These are phyloP conservation scores for Tautogolabrus adspersus DNA, from an alignment of 2,113 vertebrate species.

Conservation along the genomic window DNA sequence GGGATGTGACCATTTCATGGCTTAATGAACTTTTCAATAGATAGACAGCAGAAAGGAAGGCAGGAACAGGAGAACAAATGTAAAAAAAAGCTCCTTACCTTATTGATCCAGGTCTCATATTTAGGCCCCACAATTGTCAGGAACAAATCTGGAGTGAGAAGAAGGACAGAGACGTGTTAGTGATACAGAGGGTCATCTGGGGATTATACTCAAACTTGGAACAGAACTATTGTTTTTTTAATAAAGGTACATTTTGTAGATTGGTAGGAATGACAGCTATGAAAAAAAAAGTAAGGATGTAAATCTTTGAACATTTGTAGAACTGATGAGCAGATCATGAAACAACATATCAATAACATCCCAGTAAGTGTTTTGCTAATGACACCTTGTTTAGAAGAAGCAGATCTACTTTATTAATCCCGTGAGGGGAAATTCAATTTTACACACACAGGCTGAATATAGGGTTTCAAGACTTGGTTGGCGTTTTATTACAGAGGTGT, in stretches of 20 bases:
- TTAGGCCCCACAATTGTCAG: slow-evolving; percentile 52
- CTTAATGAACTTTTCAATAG: neutral
- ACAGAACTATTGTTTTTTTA: neutral
- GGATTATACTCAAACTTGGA: slow-evolving; percentile 16
- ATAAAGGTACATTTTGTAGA: neutral
- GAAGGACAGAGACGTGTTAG: slow-evolving; percentile 19
- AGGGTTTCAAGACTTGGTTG: no score
- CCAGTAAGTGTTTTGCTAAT: no score
- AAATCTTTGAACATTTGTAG: no score
- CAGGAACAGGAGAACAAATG: no score
- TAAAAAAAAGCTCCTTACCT: slow-evolving; percentile 62
- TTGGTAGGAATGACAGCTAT: neutral
- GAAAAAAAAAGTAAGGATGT: no score
- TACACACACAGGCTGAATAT: no score
- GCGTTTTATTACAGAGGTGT: no score
- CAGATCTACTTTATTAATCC: no score
- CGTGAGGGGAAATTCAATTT: no score
- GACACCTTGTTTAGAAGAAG: no score
- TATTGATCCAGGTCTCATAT: slow-evolving; percentile 79
- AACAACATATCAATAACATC: no score
- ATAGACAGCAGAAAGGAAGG: neutral
- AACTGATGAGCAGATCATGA: no score
- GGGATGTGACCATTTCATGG: neutral
- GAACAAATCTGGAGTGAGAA: slow-evolving; percentile 73
- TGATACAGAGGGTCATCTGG: neutral